A percentile compares a stretch with the other conserved stretches of the same genome.
These are phyloP conservation scores for Micrastur ruficollis DNA, from an alignment of 2,797 vertebrate species.

Conservation along the genomic window DNA sequence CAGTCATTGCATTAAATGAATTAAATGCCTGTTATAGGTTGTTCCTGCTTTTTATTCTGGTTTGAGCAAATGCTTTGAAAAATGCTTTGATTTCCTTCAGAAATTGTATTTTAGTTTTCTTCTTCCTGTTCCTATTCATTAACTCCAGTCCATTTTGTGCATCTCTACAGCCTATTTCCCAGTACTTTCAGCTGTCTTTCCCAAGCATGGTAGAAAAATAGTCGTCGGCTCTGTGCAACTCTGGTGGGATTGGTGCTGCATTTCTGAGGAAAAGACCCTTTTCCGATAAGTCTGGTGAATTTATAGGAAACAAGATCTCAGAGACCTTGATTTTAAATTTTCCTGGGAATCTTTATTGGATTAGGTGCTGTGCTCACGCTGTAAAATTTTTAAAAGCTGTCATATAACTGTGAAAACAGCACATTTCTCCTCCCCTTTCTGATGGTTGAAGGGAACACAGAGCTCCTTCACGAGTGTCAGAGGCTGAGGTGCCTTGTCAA, in stretches of 20 bases:
- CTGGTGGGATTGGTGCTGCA: neutral
- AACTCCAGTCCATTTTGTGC: neutral
- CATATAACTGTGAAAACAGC: neutral
- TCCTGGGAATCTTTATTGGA: constrained; percentile 22
- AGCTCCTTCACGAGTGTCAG: neutral
- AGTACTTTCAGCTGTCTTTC: neutral
- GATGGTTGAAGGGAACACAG: neutral
- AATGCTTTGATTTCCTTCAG: neutral
- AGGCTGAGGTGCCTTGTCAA: neutral
- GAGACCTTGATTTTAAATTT: constrained; percentile 9
- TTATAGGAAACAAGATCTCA: neutral
- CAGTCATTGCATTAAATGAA: neutral
- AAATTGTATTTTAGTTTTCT: neutral
- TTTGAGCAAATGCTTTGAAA: constrained; percentile 11
- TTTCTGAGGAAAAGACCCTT: neutral
- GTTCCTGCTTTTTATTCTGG: neutral
- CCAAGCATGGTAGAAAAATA: neutral
- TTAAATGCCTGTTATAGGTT: neutral
- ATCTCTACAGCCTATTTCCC: neutral
- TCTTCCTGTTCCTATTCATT: neutral
- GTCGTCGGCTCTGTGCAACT: neutral
- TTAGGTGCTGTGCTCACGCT: neutral
- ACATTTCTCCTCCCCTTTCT: neutral
- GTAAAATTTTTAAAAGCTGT: constrained; percentile 27
- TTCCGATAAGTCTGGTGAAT: neutral